phyloP scores from a whole-genome alignment of 2,888 invertebrate species.

The Holacanthella duospinosa region DNA sequence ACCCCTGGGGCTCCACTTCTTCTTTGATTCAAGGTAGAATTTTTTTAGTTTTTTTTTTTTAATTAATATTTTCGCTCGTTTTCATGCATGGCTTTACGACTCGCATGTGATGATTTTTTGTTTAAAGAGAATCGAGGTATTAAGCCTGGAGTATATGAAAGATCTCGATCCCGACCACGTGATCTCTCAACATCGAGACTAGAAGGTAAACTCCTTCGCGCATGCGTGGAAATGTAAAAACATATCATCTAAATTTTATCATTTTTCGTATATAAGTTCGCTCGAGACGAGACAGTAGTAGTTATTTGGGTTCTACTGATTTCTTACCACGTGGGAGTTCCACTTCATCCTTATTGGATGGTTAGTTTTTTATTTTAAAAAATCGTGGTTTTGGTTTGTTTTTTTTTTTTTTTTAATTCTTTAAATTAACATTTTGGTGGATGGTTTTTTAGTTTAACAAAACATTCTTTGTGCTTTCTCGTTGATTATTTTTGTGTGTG shows the following conservation, averaged over 20 bases:
- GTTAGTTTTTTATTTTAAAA: conserved; percentile 26
- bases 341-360: conserved; percentile 36
- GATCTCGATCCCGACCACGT: conserved; percentile 33
- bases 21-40: conserved; percentile 38
- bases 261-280: conserved; percentile 34
- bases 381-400: no score
- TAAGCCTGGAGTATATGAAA: neutral
- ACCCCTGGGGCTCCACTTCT: conserved; percentile 38
- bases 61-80: neutral
- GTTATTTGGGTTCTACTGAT: conserved; percentile 84
- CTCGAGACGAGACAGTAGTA: conserved; percentile 63
- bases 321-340: conserved; percentile 48
- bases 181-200: conserved; percentile 35
- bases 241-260: conserved; percentile 8
- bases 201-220: conserved; percentile 30
- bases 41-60: neutral
- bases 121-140: conserved; percentile 32
- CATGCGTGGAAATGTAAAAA: neutral
- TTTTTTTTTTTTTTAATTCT: no score
- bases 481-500: no score
- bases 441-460: no score
- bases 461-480: no score
- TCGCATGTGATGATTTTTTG: conserved; percentile 17
- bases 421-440: no score
- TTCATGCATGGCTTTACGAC: conserved; percentile 11